Percentiles rank a stretch among this genome's conserved stretches.
Conservation (phyloP, 2,113 vertebrate genomes). For the Calidris pugnax region DNA sequence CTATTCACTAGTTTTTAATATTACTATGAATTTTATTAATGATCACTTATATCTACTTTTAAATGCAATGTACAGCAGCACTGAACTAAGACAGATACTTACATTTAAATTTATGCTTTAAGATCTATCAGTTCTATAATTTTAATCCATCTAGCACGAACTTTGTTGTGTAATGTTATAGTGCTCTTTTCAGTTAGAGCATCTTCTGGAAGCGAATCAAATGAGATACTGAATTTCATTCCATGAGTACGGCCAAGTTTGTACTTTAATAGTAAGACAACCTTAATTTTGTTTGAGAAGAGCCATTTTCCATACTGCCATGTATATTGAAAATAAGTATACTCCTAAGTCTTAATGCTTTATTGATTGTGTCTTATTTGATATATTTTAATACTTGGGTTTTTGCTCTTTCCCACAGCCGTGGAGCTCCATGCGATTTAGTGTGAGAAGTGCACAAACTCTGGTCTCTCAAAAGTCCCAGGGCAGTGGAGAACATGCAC, state of each 20-base stretch:
- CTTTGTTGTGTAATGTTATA: conserved; percentile 1
- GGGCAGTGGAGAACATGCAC: neutral
- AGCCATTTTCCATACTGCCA: neutral
- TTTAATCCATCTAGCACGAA: conserved; percentile 37
- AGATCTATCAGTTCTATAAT: conserved; percentile 20
- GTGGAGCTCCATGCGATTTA: neutral
- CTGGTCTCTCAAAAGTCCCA: neutral
- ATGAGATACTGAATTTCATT: neutral
- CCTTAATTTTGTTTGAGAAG: neutral
- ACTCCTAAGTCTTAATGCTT: neutral
- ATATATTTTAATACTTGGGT: neutral
- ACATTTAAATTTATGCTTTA: conserved; percentile 25
- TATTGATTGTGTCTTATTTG: neutral
- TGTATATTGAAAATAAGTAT: neutral
- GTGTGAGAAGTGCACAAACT: neutral
- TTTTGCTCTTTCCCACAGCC: neutral
- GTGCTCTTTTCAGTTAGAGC: conserved; percentile 10
- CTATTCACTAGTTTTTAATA: conserved; percentile 32
- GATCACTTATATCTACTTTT: neutral
- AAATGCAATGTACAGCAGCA: conserved; percentile 15
- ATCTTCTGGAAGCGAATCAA: conserved; percentile 32
- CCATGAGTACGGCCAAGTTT: neutral
- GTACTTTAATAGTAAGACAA: neutral
- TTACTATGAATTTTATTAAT: conserved; percentile 38
- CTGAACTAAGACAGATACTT: conserved; percentile 9